These are phyloP conservation scores for Oscheius sp. DNA, from an alignment of 2,888 invertebrate genomes.

Conservation along the genomic window DNA sequence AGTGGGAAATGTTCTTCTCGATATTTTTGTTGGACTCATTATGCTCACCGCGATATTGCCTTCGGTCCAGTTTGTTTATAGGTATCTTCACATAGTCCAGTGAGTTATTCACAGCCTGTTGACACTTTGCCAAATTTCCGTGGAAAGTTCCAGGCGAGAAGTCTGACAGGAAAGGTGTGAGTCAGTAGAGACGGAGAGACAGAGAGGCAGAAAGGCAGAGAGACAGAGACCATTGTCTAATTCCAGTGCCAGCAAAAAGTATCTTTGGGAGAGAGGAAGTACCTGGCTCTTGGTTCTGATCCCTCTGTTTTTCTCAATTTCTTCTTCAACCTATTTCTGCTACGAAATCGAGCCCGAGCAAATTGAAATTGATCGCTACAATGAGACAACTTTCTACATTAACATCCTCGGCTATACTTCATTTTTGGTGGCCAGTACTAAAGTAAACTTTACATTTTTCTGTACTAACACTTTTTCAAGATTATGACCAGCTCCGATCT, in stretches of 20 bases:
- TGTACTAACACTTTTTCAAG: neutral
- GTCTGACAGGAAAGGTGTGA: no score
- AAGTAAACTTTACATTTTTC: neutral
- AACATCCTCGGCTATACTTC: constrained; percentile 19
- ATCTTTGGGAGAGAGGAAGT: constrained; percentile 2
- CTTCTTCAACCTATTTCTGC: constrained; percentile 20
- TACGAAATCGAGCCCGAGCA: neutral
- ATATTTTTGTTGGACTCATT: constrained; percentile 21
- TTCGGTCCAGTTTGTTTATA: constrained; percentile 18
- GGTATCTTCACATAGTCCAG: constrained; percentile 29
- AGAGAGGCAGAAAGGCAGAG: no score
- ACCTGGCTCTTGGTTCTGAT: constrained; percentile 6
- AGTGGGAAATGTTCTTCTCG: constrained; percentile 10
- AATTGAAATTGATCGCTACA: constrained; percentile 5
- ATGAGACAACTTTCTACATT: neutral
- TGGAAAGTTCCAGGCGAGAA: neutral
- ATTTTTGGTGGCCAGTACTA: constrained; percentile 12
- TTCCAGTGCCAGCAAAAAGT: constrained; percentile 4
- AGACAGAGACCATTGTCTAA: neutral
- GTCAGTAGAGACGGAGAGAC: neutral
- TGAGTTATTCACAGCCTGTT: constrained; percentile 5
- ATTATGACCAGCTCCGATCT: constrained; percentile 1
- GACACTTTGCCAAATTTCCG: neutral
- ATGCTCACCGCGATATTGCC: constrained; percentile 26
- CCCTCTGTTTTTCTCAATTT: constrained; percentile 10